Base-by-base conservation (phyloP, 2,888 invertebrate genomes). In the Mystacides longicornis region DNA sequence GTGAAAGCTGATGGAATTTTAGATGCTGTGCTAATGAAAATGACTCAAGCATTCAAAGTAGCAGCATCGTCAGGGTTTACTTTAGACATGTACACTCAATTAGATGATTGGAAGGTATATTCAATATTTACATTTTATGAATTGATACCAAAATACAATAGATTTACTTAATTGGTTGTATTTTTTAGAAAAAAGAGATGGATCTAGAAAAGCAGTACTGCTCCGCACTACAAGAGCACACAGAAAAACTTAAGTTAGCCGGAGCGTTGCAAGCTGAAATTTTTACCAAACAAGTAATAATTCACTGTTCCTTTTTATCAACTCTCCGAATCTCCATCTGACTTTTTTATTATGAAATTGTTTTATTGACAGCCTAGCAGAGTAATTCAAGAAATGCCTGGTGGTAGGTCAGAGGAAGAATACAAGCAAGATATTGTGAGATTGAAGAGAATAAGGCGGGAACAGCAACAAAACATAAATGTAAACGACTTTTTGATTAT, bases 401-500 rank as follows among this genome's bases (percentile, higher is more conserved):
- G 75, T n/a, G 68, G 67, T 1, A 74, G 75, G 60, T 62, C 68
- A 14, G 67, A 67, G 22, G 67, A 67, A 3, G 69, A 71, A 19
- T 77, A 72, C 56, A 66, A 67, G 27, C 69, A 74, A 0, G 77
- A 77, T 51, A 71, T 76, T n/a, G 72, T 71, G 46, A 72, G 76
- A 3, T 62, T 77, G 51, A 71, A 71, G 14, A 75, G 75, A 14
- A 68, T 77, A 18, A 68, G 74, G 20, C 64, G 71, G 0, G 73
- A 76, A 52, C 78, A 82, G 63, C 50, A 65, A 18, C 67, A 76
- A 27, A 78, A 80, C 63, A 80, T 81, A 4, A 68, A 75, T 70
- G 81, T 77, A 37, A 37, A 16, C 16, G 14, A 37, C 14, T n/a
- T 37, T 27, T 7, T 27, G 27, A n/a, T n/a, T n/a, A n/a, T n/a